Evolutionary conservation across 2,113 vertebrate genomes (phyloP).

Genomic region (Prolemur simus): DNA sequence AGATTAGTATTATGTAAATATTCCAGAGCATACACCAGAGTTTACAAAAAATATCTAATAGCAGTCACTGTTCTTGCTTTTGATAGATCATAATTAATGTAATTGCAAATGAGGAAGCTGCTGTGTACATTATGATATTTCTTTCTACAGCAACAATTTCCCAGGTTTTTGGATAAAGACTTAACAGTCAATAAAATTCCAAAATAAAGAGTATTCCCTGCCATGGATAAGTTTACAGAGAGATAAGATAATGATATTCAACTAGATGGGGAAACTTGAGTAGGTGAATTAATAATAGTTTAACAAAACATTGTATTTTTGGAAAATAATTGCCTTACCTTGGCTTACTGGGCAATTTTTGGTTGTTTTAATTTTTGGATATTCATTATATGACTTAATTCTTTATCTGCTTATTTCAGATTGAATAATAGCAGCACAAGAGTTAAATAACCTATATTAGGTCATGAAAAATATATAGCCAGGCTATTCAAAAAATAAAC

Average conservation of each 20-base stretch:
- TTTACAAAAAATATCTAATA: not conserved
- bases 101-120: not conserved
- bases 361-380: not conserved
- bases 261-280: not conserved
- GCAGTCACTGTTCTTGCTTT: not conserved
- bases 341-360: not conserved
- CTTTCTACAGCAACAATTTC: not conserved
- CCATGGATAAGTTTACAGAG: not conserved
- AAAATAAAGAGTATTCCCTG: not conserved
- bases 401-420: not conserved
- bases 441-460: not conserved
- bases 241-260: not conserved
- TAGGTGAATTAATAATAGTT: not conserved
- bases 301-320: not conserved
- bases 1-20: not conserved
- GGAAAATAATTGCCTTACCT: not conserved
- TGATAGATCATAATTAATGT: not conserved
- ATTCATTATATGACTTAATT: not conserved
- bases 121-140: not conserved
- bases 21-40: not conserved
- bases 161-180: not conserved
- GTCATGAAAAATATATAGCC: not conserved
- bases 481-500: not conserved
- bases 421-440: not conserved
- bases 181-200: not conserved